A percentile compares a stretch with the other conserved stretches of the same genome.
Conservation (phyloP, 2,113 vertebrate species). For the Gymnorhina tibicen region DNA sequence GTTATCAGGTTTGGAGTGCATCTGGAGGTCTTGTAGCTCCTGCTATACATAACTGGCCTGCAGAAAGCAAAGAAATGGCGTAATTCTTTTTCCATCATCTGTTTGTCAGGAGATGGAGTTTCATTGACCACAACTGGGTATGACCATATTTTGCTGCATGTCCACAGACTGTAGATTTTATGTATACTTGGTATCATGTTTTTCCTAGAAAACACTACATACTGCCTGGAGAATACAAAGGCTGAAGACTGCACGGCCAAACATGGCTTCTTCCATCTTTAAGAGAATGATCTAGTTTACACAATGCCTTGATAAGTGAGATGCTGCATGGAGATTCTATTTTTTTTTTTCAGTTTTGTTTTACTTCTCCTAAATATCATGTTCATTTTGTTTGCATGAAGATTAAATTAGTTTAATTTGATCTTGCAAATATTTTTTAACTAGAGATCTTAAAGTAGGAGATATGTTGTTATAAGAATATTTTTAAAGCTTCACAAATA, state of each 20-base stretch:
- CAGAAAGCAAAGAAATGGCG: not conserved
- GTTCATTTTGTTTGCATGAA: not conserved
- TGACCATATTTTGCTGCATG: not conserved
- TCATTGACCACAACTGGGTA: not conserved
- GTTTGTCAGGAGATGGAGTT: not conserved
- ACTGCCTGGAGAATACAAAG: not conserved
- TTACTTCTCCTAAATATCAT: not conserved
- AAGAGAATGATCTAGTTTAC: not conserved
- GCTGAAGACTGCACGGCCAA: not conserved
- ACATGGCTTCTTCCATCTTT: not conserved
- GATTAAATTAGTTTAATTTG: not conserved
- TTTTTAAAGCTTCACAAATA: not conserved
- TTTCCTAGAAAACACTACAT: not conserved
- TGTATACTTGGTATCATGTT: not conserved
- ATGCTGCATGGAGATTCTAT: not conserved
- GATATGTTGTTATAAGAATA: not conserved
- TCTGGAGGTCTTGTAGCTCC: not conserved
- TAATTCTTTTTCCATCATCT: not conserved
- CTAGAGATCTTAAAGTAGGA: not conserved
- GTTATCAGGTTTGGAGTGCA: not conserved
- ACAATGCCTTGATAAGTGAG: not conserved
- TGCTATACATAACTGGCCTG: not conserved
- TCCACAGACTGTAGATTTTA: not conserved
- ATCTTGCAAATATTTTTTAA: not conserved
- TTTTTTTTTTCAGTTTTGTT: not conserved